Percentiles rank a stretch among this genome's conserved stretches.
These are phyloP conservation scores for Diphyllodes magnificus DNA, from an alignment of 2,113 vertebrate genomes.

Conservation along the genomic window DNA sequence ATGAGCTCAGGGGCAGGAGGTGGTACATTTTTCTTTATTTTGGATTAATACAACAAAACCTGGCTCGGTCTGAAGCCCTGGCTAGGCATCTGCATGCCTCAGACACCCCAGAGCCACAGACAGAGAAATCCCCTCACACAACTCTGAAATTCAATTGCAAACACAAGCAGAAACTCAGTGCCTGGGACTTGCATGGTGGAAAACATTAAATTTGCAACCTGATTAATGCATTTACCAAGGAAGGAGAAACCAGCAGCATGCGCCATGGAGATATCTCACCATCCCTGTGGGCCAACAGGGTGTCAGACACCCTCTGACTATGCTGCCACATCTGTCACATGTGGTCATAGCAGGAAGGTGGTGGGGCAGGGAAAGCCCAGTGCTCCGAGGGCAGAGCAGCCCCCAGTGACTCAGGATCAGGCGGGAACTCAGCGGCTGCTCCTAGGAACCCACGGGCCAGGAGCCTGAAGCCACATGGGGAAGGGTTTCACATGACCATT, in stretches of 20 bases:
- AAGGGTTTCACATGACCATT: not conserved
- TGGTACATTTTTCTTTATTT: not conserved
- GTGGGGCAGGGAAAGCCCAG: not conserved
- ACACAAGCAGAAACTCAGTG: not conserved
- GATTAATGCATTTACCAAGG: not conserved
- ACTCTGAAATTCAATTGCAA: not conserved
- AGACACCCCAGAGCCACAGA: not conserved
- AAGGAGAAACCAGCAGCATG: not conserved
- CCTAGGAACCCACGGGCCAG: not conserved
- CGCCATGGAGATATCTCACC: not conserved
- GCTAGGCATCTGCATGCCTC: not conserved
- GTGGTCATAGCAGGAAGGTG: not conserved
- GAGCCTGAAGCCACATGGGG: not conserved
- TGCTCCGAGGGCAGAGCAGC: not conserved
- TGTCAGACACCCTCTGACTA: not conserved
- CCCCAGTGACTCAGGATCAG: not conserved
- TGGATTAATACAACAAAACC: not conserved
- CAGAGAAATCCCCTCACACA: not conserved
- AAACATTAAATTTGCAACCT: not conserved
- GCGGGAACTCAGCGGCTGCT: not conserved
- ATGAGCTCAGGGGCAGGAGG: not conserved
- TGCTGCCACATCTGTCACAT: rapidly evolving
- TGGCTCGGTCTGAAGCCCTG: not conserved
- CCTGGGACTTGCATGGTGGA: not conserved
- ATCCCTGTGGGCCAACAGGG: not conserved